Base-by-base conservation (phyloP, 2,113 vertebrate genomes). In the Hippocampus barbouri region DNA sequence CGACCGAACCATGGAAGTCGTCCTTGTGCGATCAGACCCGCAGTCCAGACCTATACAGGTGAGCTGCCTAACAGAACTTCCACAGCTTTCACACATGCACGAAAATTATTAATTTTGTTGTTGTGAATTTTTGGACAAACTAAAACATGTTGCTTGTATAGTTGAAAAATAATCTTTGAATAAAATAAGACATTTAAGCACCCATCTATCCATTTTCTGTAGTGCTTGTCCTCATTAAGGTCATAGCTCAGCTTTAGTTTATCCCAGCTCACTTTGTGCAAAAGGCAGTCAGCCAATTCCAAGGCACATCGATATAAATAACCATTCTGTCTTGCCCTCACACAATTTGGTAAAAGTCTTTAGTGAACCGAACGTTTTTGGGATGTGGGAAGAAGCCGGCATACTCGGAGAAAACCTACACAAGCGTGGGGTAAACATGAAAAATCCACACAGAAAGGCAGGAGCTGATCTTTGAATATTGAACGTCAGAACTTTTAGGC, bases 21-120 rank as follows among this genome's bases (percentile, higher is more conserved):
- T 96, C 45, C 76, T 98, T 76, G 95, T 98, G 10, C 92, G 91
- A 70, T 93, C 93, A 40, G 93, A 97, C 84, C 94, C 95, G n/a
- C 91, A 92, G 77, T 93, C 78, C 15, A 94, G 93, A 90, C 95
- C 96, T 81, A 94, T 92, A 49, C 95, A 97, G 93, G 96, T 98
- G 88, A 94, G 89, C 23, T 9, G 3, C 23, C 15, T 1, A 5
- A 38, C 21, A 20, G 11, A 21, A 18, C 4, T 45, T 41, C 0
- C 1, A 34, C 15, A 7, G 1, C 12, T 27, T 1, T 14, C 25
- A 51, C 49, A 20, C 18, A 18, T 20, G 16, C 49, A 21, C 8
- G 49, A 18, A 51, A 51, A 51, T 51, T 8, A 8, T 51, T 45
- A 2, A 38, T 47, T 47, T 51, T 8, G 8, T 21, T 51, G 49